Evolutionary conservation across 2,888 invertebrate genomes (phyloP).

Genomic region (Tiliacea citrago): DNA sequence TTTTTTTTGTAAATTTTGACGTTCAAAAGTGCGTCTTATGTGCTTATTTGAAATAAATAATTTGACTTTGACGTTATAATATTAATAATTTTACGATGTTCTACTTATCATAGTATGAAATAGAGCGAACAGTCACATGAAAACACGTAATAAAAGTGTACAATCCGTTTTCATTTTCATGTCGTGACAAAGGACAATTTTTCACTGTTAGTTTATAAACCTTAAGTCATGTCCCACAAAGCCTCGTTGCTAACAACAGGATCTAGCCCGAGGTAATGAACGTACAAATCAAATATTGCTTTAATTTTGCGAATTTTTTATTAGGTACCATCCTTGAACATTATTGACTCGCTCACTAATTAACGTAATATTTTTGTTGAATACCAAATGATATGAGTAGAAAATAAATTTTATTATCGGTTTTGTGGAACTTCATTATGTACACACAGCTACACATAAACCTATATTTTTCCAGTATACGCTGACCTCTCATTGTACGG

Average conservation of each 20-base stretch:
- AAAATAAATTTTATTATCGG: background rate
- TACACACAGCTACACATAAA: too few relatives aligned
- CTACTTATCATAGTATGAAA: slow-evolving; percentile 18
- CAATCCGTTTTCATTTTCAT: slow-evolving; percentile 50
- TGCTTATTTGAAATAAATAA: too few relatives aligned
- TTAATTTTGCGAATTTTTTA: slow-evolving; percentile 29
- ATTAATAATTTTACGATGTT: slow-evolving; percentile 18
- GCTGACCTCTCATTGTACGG: too few relatives aligned
- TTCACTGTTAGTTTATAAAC: slow-evolving; percentile 45
- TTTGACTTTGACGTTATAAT: too few relatives aligned
- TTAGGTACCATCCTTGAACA: slow-evolving; percentile 19
- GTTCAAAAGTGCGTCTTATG: too few relatives aligned
- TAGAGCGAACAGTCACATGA: slow-evolving; percentile 35
- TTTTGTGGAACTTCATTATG: background rate
- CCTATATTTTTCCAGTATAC: too few relatives aligned
- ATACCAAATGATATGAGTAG: background rate
- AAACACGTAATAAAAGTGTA: slow-evolving; percentile 41
- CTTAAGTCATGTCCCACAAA: slow-evolving; percentile 43
- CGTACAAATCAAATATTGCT: slow-evolving; percentile 29
- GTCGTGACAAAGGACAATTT: slow-evolving; percentile 51
- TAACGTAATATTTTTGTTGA: slow-evolving; percentile 11
- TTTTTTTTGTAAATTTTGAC: too few relatives aligned
- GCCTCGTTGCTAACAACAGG: slow-evolving; percentile 26
- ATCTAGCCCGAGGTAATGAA: slow-evolving; percentile 39
- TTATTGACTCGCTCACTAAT: slow-evolving; percentile 25